phyloP scores from a whole-genome alignment of 2,888 invertebrate species.

The Noctua pronuba region DNA sequence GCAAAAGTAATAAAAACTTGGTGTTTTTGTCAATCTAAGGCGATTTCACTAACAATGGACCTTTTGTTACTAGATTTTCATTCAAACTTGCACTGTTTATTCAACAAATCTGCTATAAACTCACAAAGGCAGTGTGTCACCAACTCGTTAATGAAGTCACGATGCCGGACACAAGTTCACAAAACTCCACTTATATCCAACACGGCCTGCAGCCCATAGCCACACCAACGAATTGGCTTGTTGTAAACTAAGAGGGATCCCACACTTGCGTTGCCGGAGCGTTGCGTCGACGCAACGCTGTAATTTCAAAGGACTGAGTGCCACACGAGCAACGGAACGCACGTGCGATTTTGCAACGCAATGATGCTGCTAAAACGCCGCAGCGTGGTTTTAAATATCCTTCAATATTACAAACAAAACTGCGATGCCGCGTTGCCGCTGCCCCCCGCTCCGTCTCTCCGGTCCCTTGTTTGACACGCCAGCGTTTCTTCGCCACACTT shows the following conservation, averaged over 20 bases:
- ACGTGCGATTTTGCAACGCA: neutral
- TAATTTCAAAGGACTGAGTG: neutral
- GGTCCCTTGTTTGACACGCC: neutral
- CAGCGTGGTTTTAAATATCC: neutral
- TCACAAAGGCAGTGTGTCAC: constrained; percentile 35
- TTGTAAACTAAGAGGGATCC: neutral
- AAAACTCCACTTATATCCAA: constrained; percentile 54
- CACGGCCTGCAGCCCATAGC: constrained; percentile 34
- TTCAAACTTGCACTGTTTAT: neutral
- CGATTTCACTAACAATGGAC: neutral
- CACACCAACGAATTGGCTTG: constrained; percentile 39
- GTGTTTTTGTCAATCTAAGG: neutral
- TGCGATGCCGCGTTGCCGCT: neutral
- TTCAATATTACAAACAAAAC: neutral
- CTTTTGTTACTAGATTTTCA: neutral
- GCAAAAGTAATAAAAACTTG: neutral
- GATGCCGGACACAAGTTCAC: constrained; percentile 40
- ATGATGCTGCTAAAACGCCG: neutral
- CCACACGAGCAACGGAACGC: neutral
- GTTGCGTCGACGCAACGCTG: neutral
- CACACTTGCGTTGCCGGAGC: neutral
- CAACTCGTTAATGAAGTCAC: constrained; percentile 48
- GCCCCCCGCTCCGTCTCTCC: neutral
- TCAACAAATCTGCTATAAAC: constrained; percentile 11
- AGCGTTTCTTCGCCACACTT: neutral